Percentiles rank a stretch among this genome's conserved stretches.
phyloP scores from a whole-genome alignment of 2,113 vertebrate species.

The Progne subis region DNA sequence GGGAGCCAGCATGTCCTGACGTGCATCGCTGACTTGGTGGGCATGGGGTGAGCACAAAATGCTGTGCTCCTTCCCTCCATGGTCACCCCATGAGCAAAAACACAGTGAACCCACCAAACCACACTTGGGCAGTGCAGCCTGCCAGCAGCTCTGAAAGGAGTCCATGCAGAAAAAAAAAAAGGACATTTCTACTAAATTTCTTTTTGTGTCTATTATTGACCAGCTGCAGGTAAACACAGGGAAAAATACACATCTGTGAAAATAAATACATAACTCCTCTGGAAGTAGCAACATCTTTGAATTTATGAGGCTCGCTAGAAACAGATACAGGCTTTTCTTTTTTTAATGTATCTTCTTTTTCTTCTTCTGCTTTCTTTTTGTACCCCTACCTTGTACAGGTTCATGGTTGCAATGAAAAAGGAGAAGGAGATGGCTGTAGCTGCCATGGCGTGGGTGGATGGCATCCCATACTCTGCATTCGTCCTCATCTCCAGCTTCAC shows the following conservation, averaged over 20 bases:
- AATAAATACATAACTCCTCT: background rate
- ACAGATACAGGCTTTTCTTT: fast-evolving
- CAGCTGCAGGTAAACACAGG: background rate
- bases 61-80: background rate
- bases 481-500: conserved; percentile 89
- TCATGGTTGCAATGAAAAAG: conserved; percentile 79
- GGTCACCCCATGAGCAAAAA: fast-evolving
- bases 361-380: background rate
- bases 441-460: conserved; percentile 96
- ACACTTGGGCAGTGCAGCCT: background rate
- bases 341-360: background rate
- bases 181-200: background rate
- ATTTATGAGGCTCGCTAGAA: background rate
- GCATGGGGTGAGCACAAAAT: background rate
- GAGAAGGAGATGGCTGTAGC: conserved; percentile 91
- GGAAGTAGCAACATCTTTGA: background rate
- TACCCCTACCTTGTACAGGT: conserved; percentile 84
- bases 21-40: fast-evolving
- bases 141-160: background rate
- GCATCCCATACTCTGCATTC: conserved; percentile 89
- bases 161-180: background rate
- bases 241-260: background rate
- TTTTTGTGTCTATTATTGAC: background rate
- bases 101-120: background rate
- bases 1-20: fast-evolving